Conservation (phyloP, 2,797 vertebrate species). For the Ctenosaura bakeri region DNA sequence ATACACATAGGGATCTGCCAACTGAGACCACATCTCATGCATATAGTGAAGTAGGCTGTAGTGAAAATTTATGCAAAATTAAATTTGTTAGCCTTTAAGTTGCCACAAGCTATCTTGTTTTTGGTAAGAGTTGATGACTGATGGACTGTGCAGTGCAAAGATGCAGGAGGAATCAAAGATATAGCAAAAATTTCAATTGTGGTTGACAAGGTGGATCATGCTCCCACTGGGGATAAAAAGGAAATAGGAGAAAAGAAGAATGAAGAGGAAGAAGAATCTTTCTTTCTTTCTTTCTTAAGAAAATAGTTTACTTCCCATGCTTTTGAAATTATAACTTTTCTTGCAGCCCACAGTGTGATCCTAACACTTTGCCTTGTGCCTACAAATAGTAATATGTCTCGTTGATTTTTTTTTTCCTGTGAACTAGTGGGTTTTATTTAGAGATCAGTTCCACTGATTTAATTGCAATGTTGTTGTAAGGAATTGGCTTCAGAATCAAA, state of each 20-base stretch:
- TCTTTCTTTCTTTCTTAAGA: background rate
- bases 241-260: background rate
- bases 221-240: background rate
- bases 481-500: background rate
- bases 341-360: background rate
- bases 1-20: too few species aligned
- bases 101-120: background rate
- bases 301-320: background rate
- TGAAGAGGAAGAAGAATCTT: background rate
- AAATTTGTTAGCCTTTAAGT: too few species aligned
- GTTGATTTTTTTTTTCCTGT: background rate
- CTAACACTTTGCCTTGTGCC: background rate
- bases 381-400: background rate
- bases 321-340: background rate
- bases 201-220: background rate
- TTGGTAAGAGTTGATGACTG: background rate
- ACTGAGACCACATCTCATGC: too few species aligned
- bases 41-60: too few species aligned
- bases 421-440: background rate
- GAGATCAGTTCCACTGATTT: conserved; percentile 7
- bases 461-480: background rate
- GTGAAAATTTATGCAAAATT: too few species aligned
- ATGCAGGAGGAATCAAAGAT: background rate
- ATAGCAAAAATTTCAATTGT: background rate
- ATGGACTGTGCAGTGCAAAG: background rate